Evolutionary conservation across 2,888 invertebrate genomes (phyloP).

Genomic region (Sinohyriopsis cumingii): DNA sequence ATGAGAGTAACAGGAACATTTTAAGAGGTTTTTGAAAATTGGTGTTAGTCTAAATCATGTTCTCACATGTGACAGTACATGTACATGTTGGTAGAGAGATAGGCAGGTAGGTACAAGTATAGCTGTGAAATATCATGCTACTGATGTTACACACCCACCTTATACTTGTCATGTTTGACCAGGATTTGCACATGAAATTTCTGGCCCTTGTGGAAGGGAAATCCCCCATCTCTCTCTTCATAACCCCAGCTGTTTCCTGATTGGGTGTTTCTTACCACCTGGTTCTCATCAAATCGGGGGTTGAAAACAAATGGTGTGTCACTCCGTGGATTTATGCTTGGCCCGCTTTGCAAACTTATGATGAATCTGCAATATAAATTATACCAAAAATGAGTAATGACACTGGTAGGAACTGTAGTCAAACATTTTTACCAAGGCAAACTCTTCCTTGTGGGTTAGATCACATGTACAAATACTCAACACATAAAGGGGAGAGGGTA

Average conservation of each 20-base stretch:
- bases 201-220: constrained; percentile 42
- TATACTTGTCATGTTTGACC: constrained; percentile 35
- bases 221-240: constrained; percentile 41
- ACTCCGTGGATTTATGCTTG: constrained; percentile 17
- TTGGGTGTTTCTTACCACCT: constrained; percentile 41
- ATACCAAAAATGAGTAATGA: no score
- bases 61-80: no score
- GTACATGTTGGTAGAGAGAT: no score
- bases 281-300: constrained; percentile 40
- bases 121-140: background rate
- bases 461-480: no score
- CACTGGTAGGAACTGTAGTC: no score
- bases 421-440: no score
- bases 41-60: no score
- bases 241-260: constrained; percentile 40
- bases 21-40: no score
- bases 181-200: constrained; percentile 44
- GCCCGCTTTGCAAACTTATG: constrained; percentile 20
- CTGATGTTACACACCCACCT: constrained; percentile 30
- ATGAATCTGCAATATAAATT: constrained; percentile 28
- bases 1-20: no score
- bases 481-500: no score
- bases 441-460: no score
- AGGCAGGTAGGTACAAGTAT: no score
- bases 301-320: constrained; percentile 49